Evolutionary conservation across 2,113 vertebrate genomes (phyloP), one percentile per base, ranked within the genome.

Genomic region (Pelodiscus sinensis): DNA sequence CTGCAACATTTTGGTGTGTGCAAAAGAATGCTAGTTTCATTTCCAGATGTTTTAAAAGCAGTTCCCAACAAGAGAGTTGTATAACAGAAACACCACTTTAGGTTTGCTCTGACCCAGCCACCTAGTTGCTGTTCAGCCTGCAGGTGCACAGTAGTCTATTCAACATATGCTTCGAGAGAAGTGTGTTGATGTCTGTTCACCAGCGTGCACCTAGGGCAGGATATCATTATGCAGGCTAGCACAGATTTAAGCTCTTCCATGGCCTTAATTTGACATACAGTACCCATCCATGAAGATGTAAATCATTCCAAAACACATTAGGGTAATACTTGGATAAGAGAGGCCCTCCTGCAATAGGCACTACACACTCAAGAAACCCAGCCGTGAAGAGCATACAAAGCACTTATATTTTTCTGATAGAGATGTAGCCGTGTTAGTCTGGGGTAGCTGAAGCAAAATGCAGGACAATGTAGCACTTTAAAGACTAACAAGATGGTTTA

Each of bases 21-120:
- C 60, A n/a, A 55, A 2, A 68, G 31, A 89, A 12, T 2, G 31
- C 5, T 71, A 51, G 22, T 11, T 38, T 60, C n/a, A 18, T 10
- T 19, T 5, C 65, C 9, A 35, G 65, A 35, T 35, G 9, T 71
- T 65, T 65, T 71, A 50, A 35, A 35, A 35, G 12, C 35, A 9
- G 6, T 77, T 77, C 21, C 9, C 50, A 44, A 44, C 50, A 77
- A 77, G 14, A 9, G 31, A 1, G 2, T 60, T 5, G 3, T 73
- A 25, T 2, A 31, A 51, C 1, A 1, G 2, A 27, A 56, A 62
- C 0, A 1, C 44, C 44, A 16, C 5, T 85, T 79, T 85, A 15
- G 50, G 52, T 19, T 35, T 27, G 77, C 9, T 29, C 21, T 5
- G 4, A 22, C 35, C n/a, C 56, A 29, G 50, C 31, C 9, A 4